These are phyloP conservation scores for Gasteruption jaculator DNA, from an alignment of 2,888 invertebrate genomes.

Conservation along the genomic window DNA sequence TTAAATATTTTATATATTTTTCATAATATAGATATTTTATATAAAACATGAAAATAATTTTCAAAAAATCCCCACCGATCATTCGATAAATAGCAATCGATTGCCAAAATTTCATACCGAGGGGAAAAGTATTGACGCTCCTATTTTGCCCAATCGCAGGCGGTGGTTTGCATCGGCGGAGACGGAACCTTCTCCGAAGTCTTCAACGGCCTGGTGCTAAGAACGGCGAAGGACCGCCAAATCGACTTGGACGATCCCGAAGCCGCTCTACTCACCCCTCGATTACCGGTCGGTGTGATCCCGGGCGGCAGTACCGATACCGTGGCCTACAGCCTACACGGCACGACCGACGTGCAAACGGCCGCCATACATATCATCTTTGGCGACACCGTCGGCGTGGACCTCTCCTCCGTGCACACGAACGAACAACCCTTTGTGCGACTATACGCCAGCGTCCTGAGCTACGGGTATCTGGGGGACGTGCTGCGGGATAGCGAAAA, in stretches of 20 bases:
- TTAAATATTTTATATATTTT: too few species aligned
- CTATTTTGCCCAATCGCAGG: constrained; percentile 55
- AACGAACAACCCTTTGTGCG: constrained; percentile 59
- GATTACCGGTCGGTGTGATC: constrained; percentile 64
- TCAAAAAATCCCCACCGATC: too few species aligned
- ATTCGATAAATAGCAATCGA: too few species aligned
- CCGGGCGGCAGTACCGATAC: constrained; percentile 77
- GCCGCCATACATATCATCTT: constrained; percentile 79
- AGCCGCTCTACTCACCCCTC: constrained; percentile 53
- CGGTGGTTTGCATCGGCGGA: constrained; percentile 78
- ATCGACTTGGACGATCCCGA: constrained; percentile 57
- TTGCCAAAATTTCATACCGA: too few species aligned
- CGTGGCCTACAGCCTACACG: constrained; percentile 73
- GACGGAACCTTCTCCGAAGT: constrained; percentile 84
- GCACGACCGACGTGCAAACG: constrained; percentile 74
- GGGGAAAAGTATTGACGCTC: too few species aligned
- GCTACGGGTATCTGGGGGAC: constrained; percentile 84
- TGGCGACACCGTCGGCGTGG: constrained; percentile 69
- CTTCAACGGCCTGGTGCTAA: constrained; percentile 66
- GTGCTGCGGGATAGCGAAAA: constrained; percentile 74
- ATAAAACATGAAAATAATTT: constrained; percentile 2
- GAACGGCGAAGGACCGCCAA: constrained; percentile 55
- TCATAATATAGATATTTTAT: not conserved
- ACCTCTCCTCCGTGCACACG: constrained; percentile 70
- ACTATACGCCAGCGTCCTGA: constrained; percentile 72